A percentile compares a stretch with the other conserved stretches of the same genome.
Evolutionary conservation across 1,140 invertebrate species (phyloP).

Genomic region (Gonatopus flavifemur): DNA sequence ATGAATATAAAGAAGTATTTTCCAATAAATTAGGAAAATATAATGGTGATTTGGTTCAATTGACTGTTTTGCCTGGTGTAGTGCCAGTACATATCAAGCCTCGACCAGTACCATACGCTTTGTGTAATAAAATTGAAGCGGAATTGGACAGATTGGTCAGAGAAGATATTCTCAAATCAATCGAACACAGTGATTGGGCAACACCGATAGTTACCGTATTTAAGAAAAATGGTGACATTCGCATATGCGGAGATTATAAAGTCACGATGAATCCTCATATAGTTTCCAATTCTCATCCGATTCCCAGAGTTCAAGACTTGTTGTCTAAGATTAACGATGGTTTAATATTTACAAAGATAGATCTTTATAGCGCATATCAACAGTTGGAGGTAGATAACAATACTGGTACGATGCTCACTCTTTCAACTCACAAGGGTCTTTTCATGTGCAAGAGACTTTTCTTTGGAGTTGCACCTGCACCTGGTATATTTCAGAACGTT

Average conservation of each 20-base stretch:
- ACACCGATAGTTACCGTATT: conserved; percentile 10
- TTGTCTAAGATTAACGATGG: neutral
- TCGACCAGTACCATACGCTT: conserved; percentile 1
- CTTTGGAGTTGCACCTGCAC: neutral
- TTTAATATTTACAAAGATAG: conserved; percentile 13
- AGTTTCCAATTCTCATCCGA: neutral
- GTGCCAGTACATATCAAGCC: conserved; percentile 6
- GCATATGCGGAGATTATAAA: conserved; percentile 14
- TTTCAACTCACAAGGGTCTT: conserved; percentile 18
- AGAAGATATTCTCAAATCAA: no score
- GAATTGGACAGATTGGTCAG: no score
- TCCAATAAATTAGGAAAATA: no score
- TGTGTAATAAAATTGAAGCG: neutral
- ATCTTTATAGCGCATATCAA: conserved; percentile 12
- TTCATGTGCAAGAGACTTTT: conserved; percentile 5
- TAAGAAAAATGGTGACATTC: conserved; percentile 2
- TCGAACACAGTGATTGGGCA: no score
- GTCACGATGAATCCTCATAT: conserved; percentile 7
- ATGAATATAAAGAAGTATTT: no score
- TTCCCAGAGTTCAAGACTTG: conserved; percentile 8
- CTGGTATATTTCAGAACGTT: neutral
- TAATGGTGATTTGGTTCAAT: neutral
- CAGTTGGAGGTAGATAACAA: conserved; percentile 14
- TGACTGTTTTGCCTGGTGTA: neutral
- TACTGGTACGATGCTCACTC: conserved; percentile 1